These are phyloP conservation scores for Sycophaga agraensis DNA, from an alignment of 1,140 invertebrate species.

Conservation along the genomic window DNA sequence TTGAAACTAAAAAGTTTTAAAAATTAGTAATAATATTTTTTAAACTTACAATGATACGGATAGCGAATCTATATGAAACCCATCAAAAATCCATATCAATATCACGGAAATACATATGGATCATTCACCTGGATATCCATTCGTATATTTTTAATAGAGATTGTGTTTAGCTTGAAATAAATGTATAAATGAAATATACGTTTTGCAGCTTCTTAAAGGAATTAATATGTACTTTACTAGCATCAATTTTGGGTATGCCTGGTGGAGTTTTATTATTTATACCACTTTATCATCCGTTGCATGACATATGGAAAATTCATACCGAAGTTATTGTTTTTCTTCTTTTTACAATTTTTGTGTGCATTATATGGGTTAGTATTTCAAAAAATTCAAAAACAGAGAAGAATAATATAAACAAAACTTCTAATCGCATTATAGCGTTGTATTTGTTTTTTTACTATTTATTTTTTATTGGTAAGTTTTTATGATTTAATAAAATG, in stretches of 20 bases:
- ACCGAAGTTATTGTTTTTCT: constrained; percentile 71
- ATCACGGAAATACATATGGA: no score
- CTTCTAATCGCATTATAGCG: constrained; percentile 9
- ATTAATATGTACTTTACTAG: constrained; percentile 60
- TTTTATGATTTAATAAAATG: background rate
- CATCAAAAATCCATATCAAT: no score
- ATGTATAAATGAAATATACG: background rate
- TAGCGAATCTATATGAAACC: no score
- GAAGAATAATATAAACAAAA: background rate
- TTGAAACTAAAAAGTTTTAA: no score
- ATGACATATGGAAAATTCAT: constrained; percentile 69
- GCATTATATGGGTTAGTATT: constrained; percentile 60
- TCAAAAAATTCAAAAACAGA: background rate
- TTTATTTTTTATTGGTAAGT: constrained; percentile 28
- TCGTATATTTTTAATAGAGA: background rate
- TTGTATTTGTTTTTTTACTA: constrained; percentile 25
- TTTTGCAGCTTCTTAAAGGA: constrained; percentile 63
- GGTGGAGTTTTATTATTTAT: constrained; percentile 71
- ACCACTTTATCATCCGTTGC: constrained; percentile 73
- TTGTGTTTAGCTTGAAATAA: background rate
- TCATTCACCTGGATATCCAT: no score
- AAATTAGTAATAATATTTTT: no score
- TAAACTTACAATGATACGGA: no score
- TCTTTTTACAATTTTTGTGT: constrained; percentile 63
- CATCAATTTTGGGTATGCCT: constrained; percentile 68